Base-by-base conservation (phyloP, 2,888 invertebrate species). In the Pelosia muscerda region DNA sequence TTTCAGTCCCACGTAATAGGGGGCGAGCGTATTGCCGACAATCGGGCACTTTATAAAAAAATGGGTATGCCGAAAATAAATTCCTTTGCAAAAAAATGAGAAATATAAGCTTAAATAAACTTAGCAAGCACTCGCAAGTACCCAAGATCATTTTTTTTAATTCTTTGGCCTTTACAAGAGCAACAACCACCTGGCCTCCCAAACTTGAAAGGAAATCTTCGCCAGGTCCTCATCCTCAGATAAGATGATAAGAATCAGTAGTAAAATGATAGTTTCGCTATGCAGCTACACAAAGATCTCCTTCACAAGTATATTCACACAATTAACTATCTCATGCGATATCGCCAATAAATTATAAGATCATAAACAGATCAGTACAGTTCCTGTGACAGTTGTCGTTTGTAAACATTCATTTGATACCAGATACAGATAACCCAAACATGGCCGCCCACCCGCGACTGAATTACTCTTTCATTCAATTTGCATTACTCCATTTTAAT, bases 371-470 rank as follows among this genome's bases (percentile, higher is more conserved):
- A 61, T 65, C 65, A 57, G 19, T 58, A 68, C 54, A 63, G 58
- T 31, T 74, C 75, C 49, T 67, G 67, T 80, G 66, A 73, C 81
- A 74, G 67, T 64, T 31, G 55, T 31, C 65, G 59, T 66, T 71
- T 76, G 74, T 80, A 63, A 74, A 71, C 57, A 74, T 66, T n/a
- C 54, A 63, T 34, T 64, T 71, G 74, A 72, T 76, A 72, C 56
- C 65, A 38, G 60, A 75, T 6, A 10, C 28, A n/a, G 57, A 57
- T 81, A 81, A 82, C 69, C 73, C 58, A 81, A 77, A 82, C 77
- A 75, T 62, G 22, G 42, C 71, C 34, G 68, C 49, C 78, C 81
- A 74, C 79, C 66, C 69, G 72, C 63, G 68, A 57, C 65, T 81
- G 60, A 75, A 72, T 78, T 53, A 53, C 38, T 61, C 59, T 63